Evolutionary conservation across 2,797 vertebrate genomes (phyloP).

Genomic region (Gymnoscopelus braueri): DNA sequence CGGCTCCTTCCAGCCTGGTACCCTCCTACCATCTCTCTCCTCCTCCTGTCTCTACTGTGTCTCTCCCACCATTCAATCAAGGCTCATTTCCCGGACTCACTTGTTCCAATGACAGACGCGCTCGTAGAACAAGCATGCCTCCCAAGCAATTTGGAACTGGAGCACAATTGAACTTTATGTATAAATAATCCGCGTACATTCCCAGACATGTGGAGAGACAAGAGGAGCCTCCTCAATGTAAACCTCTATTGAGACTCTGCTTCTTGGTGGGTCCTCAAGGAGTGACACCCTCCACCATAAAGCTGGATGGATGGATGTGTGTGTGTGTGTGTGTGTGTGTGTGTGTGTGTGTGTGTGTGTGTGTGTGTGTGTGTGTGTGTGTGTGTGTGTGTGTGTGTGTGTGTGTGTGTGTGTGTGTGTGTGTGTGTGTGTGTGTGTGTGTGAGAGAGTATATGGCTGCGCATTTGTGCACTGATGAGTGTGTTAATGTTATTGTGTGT

Average conservation of each 20-base stretch:
- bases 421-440: neutral
- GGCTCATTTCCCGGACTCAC: conserved; percentile 37
- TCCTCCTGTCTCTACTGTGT: conserved; percentile 6
- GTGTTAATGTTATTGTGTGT: conserved; percentile 2
- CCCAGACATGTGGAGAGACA: conserved; percentile 66
- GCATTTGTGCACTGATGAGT: conserved; percentile 5
- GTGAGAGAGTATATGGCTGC: neutral
- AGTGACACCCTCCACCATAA: conserved; percentile 63
- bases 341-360: conserved; percentile 26
- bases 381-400: conserved; percentile 11
- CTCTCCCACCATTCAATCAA: neutral
- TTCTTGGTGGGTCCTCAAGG: conserved; percentile 78
- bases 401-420: neutral
- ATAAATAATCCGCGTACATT: conserved; percentile 70
- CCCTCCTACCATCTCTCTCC: conserved; percentile 3
- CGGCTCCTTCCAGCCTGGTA: neutral
- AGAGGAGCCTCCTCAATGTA: conserved; percentile 58
- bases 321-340: conserved; percentile 6
- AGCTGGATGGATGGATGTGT: conserved; percentile 36
- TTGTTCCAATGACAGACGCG: conserved; percentile 38
- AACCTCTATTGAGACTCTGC: conserved; percentile 65
- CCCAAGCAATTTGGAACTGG: conserved; percentile 37
- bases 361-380: conserved; percentile 13
- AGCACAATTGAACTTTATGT: conserved; percentile 60
- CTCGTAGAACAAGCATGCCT: conserved; percentile 16